These are phyloP conservation scores for Coreius guichenoti DNA, from an alignment of 2,797 vertebrate species.

Conservation along the genomic window DNA sequence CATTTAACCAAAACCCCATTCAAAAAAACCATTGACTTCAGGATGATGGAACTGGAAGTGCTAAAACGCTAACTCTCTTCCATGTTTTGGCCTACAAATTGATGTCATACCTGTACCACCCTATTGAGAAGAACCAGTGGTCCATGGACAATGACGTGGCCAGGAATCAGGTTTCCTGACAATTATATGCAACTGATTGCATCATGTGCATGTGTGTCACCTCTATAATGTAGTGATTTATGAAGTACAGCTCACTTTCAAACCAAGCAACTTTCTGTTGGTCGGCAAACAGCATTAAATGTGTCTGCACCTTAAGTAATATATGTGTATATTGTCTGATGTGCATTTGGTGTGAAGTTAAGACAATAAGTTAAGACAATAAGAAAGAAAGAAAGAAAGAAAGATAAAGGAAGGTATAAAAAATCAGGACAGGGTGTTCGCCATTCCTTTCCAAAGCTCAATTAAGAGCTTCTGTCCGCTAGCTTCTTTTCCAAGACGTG, in stretches of 20 bases:
- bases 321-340: background rate
- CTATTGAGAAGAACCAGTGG: too few relatives aligned
- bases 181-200: too few relatives aligned
- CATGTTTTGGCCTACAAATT: too few relatives aligned
- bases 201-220: too few relatives aligned
- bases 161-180: too few relatives aligned
- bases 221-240: background rate
- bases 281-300: background rate
- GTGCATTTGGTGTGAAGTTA: background rate
- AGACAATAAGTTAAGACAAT: background rate
- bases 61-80: too few relatives aligned
- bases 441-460: conserved; percentile 82
- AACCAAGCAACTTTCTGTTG: background rate
- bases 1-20: too few relatives aligned
- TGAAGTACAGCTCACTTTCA: background rate
- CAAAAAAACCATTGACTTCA: too few relatives aligned
- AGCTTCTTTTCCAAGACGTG: conserved; percentile 85
- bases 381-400: background rate
- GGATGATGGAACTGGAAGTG: too few relatives aligned
- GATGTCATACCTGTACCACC: too few relatives aligned
- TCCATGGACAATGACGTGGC: too few relatives aligned
- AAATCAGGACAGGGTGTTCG: conserved; percentile 56
- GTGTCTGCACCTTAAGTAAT: background rate
- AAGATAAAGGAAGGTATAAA: background rate
- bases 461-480: conserved; percentile 87